These are phyloP conservation scores for Dinoponera quadriceps DNA, from an alignment of 1,140 invertebrate species.

Conservation along the genomic window DNA sequence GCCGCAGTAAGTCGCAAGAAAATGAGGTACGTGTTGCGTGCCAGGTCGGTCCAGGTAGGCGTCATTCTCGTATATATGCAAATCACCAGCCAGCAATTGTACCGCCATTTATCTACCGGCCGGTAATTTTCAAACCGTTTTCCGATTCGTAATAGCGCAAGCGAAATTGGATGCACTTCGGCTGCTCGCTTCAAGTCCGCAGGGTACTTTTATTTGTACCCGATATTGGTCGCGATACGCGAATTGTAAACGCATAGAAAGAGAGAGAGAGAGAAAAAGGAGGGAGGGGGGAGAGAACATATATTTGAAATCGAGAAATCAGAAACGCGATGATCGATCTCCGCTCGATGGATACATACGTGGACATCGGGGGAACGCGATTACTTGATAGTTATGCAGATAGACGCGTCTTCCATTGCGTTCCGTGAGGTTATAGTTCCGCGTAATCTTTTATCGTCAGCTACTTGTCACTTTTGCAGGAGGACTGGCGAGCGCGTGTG, in stretches of 20 bases:
- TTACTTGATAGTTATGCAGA: background rate
- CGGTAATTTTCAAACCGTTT: slow-evolving; percentile 23
- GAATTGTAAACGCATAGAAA: too few species aligned
- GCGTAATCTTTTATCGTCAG: background rate
- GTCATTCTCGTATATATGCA: slow-evolving; percentile 67
- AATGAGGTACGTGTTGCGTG: slow-evolving; percentile 81
- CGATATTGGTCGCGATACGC: background rate
- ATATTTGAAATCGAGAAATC: background rate
- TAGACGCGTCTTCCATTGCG: too few species aligned
- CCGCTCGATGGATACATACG: slow-evolving; percentile 39
- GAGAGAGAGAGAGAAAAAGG: too few species aligned
- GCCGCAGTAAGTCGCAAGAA: slow-evolving; percentile 67
- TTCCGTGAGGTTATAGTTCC: background rate
- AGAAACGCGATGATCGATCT: slow-evolving; percentile 3
- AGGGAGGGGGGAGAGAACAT: too few species aligned
- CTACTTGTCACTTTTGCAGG: slow-evolving; percentile 74
- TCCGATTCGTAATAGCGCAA: slow-evolving; percentile 29
- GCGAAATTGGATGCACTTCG: background rate
- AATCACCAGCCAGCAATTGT: slow-evolving; percentile 63
- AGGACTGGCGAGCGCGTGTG: slow-evolving; percentile 87
- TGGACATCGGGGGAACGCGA: background rate
- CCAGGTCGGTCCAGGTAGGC: slow-evolving; percentile 56
- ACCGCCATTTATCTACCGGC: background rate
- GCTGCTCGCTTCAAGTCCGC: background rate
- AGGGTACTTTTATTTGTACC: background rate